Evolutionary conservation across 2,888 invertebrate species (phyloP), one percentile per base, ranked within the genome.

Genomic region (Scaptomyza polygonia): DNA sequence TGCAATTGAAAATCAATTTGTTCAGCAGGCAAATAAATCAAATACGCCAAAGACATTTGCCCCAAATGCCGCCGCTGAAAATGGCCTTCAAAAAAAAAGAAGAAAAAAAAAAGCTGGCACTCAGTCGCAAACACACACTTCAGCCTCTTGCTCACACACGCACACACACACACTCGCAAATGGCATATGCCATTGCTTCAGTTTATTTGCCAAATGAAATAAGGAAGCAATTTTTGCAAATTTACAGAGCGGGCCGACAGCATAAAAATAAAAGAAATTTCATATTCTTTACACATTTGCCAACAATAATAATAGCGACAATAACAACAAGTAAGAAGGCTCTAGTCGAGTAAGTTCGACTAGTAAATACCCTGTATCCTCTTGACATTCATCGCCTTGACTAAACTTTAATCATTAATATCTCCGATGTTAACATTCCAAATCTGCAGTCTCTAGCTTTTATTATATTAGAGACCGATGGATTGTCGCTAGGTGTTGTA

Each of bases 171-270:
- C 7, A 51, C n/a, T 49, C 27, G 27, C 51, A 43, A 18, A 21
- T 47, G 66, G 67, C 77, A 73, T 62, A 76, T 76, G 77, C 51
- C 56, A 47, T 4, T 5, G 14, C 48, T 55, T 52, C 64, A 57
- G 81, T 83, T 84, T 84, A 84, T 84, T 88, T 86, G 84, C 81
- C 76, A 83, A 84, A 87, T 72, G 86, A 88, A 84, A 84, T 84
- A 88, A 88, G 88, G 86, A 88, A 84, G 84, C 76, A 88, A 88
- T 83, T 84, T 84, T 84, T 76, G 70, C 88, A 88, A 84, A 88
- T 84, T 84, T 83, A 88, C 88, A 84, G 64, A 72, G n/a, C n/a
- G 61, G 65, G 36, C 62, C 55, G 63, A 21, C 7, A 54, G 48
- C 53, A 47, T 43, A 36, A 29, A 49, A 56, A 65, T 52, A 65